Evolutionary conservation across 2,797 vertebrate genomes (phyloP).

Genomic region (Phyllotis vaccarum): DNA sequence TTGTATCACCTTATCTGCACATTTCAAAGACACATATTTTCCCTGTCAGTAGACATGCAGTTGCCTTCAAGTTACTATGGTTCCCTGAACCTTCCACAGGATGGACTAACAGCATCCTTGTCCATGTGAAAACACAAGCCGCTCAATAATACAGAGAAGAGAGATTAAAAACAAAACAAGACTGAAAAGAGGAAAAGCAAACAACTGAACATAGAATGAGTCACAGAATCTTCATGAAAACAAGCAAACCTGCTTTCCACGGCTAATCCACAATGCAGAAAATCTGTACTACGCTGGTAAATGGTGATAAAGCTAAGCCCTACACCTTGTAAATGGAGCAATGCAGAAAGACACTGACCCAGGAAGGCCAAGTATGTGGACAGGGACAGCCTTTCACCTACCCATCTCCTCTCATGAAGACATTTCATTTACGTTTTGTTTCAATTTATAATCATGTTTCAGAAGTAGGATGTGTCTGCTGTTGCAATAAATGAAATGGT

Average conservation of each 20-base stretch:
- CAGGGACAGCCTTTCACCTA: not conserved
- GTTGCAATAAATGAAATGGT: not conserved
- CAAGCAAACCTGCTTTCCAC: not conserved
- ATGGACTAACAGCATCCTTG: not conserved
- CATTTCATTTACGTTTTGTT: not conserved
- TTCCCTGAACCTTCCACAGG: not conserved
- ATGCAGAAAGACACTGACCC: too few relatives aligned
- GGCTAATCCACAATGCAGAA: not conserved
- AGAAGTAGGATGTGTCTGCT: not conserved
- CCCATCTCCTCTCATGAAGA: not conserved
- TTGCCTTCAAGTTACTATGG: not conserved
- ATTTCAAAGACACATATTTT: constrained; percentile 41
- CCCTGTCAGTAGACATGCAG: not conserved
- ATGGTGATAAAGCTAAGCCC: not conserved
- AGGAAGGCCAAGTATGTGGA: not conserved
- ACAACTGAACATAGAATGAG: not conserved
- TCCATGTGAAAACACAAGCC: not conserved
- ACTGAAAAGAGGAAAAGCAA: not conserved
- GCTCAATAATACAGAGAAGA: not conserved
- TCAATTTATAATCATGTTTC: not conserved
- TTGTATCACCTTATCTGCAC: constrained; percentile 43
- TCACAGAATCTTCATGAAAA: not conserved
- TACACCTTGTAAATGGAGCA: not conserved
- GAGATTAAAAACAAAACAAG: not conserved
- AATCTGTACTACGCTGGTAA: not conserved